Evolutionary conservation across 2,888 invertebrate species (phyloP), one percentile per base, ranked within the genome.

Genomic region (Pharmacophagus antenor): DNA sequence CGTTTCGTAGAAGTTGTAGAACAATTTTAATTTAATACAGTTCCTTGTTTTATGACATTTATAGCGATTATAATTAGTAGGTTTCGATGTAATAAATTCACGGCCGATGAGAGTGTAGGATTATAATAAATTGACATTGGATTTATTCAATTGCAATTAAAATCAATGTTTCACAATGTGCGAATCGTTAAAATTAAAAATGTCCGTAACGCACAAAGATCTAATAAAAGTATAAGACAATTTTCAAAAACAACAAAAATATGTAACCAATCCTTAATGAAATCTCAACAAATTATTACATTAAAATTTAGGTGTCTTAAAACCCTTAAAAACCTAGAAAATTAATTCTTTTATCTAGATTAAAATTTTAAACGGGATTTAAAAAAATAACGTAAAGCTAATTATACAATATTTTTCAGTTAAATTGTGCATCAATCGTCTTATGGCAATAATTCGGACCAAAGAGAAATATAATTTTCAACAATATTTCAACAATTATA

Each of bases 51-150:
- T 37, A 8, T 37, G 15, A 37, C n/a, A 37, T 37, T 37, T n/a
- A 37, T 37, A 37, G 37, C 51, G 21, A 41, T 52, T 52, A 23
- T 37, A 22, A 37, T 37, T 37, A 37, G 37, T n/a, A 37, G n/a
- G 37, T n/a, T n/a, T 37, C 37, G 37, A 37, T 37, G 37, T 37
- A 37, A 37, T 37, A 37, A n/a, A 37, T n/a, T 37, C 37, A 37
- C 15, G 37, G 37, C 15, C 37, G 37, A 37, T 37, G 37, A 37
- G 37, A 37, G 37, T 37, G 37, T 37, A n/a, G 37, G 37, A 37
- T 37, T 37, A 37, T 37, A n/a, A n/a, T n/a, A 31, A 31, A 37
- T 15, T 37, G n/a, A n/a, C 37, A n/a, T 37, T 37, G n/a, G n/a
- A 37, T n/a, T 37, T 37, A 37, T n/a, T n/a, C 37, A n/a, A 37